These are phyloP conservation scores for Actinernus sp. DNA, from an alignment of 92 coral and sea anemone species.

Conservation along the genomic window DNA sequence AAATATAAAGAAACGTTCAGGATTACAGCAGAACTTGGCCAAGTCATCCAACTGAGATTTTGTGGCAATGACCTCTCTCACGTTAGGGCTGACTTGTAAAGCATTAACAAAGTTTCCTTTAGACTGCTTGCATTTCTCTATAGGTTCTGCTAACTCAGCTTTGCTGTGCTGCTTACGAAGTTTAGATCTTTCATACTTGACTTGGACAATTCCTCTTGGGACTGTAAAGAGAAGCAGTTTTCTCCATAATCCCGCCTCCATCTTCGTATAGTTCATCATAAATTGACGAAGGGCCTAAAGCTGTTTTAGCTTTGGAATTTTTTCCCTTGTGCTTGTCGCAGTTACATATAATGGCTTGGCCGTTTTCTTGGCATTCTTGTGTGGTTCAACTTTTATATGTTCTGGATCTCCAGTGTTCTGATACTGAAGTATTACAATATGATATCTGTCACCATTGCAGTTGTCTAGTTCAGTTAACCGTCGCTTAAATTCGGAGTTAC, in stretches of 20 bases:
- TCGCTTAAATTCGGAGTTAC: conserved; percentile 13
- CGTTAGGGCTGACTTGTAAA: conserved; percentile 42
- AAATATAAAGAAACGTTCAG: conserved; percentile 23
- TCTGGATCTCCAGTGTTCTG: conserved; percentile 11
- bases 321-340: no score
- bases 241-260: conserved; percentile 35
- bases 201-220: conserved; percentile 37
- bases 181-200: conserved; percentile 54
- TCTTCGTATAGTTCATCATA: conserved; percentile 50
- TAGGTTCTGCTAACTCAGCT: conserved; percentile 43
- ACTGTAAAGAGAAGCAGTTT: conserved; percentile 11
- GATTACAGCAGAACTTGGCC: conserved; percentile 34
- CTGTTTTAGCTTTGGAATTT: conserved; percentile 23
- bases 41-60: conserved; percentile 42
- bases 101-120: conserved; percentile 27
- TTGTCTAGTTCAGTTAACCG: conserved; percentile 21
- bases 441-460: conserved; percentile 9
- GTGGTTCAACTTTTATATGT: conserved; percentile 28
- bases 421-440: conserved; percentile 45
- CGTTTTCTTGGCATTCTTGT: conserved; percentile 31
- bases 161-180: conserved; percentile 33
- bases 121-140: conserved; percentile 39
- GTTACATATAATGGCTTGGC: conserved; percentile 23
- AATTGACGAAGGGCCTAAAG: conserved; percentile 46
- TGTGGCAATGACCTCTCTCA: conserved; percentile 42